Evolutionary conservation across 2,113 vertebrate genomes (phyloP), one percentile per base, ranked within the genome.

Genomic region (Actenoides lindsayi): DNA sequence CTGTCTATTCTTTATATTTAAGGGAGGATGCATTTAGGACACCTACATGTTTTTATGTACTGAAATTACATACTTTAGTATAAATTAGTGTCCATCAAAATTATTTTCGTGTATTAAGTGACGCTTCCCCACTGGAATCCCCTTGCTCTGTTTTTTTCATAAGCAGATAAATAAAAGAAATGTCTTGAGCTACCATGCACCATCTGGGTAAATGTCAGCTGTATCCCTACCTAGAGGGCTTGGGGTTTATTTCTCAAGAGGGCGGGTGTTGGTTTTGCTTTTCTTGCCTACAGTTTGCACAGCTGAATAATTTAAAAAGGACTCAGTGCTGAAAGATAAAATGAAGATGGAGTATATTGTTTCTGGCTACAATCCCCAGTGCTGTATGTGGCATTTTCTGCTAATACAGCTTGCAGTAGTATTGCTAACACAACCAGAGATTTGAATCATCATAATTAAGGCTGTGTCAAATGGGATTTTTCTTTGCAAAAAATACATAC

Each of bases 251-350:
- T 95, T 92, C 92, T 95, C 76, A 88, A 80, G 94, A 84, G 96
- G 44, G 16, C 4, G 19, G 83, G 89, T 93, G 81, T 94, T 97
- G 77, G 76, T 93, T 93, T 96, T 93, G 83, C 90, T 95, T 93
- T 96, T 76, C 88, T 95, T 96, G 76, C 90, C 96, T 94, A 70
- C 68, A 92, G 80, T 95, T 96, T 96, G 77, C 88, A 94, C 68
- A 95, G 90, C 80, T 97, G 94, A 96, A 93, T 96, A 96, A 96
- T 96, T 96, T 89, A 89, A 87, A 96, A 96, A 80, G 70, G 63
- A 87, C 74, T 94, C 78, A 4, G 81, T 65, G 78, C 59, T 87
- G 94, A 96, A 97, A 93, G 94, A 93, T 56, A 89, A 93, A 97
- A 97, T 96, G 86, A 96, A 96, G 95, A 93, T 89, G 92, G 93